Evolutionary conservation across 1,140 invertebrate species (phyloP), one percentile per base, ranked within the genome.

Genomic region (Steinernema feltiae): DNA sequence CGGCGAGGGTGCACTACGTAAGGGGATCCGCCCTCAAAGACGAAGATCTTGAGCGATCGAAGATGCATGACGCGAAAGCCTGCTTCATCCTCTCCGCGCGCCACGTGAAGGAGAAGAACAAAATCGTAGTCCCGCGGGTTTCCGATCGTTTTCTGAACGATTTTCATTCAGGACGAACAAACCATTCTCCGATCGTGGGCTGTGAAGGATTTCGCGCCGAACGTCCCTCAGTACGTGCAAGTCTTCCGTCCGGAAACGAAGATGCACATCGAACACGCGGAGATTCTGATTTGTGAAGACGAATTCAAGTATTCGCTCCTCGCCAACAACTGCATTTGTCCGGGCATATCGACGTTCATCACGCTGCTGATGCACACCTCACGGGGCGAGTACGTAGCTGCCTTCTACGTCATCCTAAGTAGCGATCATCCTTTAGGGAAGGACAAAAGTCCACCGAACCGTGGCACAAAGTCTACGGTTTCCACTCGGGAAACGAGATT

Each of bases 161-260:
- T 21, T 24, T 7, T 32, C n/a, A 46, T 80, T 24, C 80, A 92
- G 91, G 95, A 98, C 86, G 93, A 98, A 86, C 95, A 98, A 86
- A 98, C 95, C 1, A 97, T 98, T 80, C 89, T 98, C 53, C 90
- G 95, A 78, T 97, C 95, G 17, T 98, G 95, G 95, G 95, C 96
- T 1, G 94, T 98, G 15, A 95, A 97, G 87, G 96, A 98, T 87
- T 98, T 96, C 88, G 94, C 95, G 0, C 95, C 95, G 29, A 91
- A 91, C 82, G 94, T 97, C 75, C 93, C 94, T 30, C 95, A 98
- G 88, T 98, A 97, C 88, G 94, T 98, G 69, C 96, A 98, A 88
- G 95, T 98, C 79, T 98, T 97, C 89, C 89, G 94, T 86, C 94
- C 95, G 41, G 95, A 98, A 88, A 97, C 97, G 86, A 98, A 98